Evolutionary conservation across 2,888 invertebrate species (phyloP).

Genomic region (Itoplectis maculator): DNA sequence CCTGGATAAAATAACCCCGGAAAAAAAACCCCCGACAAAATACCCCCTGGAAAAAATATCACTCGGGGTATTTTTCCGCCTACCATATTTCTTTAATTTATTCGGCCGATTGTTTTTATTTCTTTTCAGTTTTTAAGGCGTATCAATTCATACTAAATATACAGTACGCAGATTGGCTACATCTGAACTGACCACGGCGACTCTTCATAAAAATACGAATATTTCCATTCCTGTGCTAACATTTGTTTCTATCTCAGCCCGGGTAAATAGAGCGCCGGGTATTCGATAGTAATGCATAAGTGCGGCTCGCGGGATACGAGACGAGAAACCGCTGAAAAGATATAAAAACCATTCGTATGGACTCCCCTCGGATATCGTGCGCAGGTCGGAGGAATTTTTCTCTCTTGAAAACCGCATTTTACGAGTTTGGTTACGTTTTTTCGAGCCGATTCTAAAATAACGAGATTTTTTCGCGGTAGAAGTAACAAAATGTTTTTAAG

Average conservation of each 20-base stretch:
- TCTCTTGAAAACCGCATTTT: background rate
- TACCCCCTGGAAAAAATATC: too few relatives aligned
- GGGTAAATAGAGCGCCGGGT: background rate
- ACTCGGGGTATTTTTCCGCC: too few relatives aligned
- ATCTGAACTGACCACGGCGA: background rate
- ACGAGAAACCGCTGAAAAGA: background rate
- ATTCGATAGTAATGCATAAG: background rate
- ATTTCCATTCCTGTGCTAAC: background rate
- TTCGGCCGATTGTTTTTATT: too few relatives aligned
- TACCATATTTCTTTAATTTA: too few relatives aligned
- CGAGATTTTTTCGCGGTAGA: background rate
- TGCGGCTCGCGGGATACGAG: too few relatives aligned
- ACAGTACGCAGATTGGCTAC: too few relatives aligned
- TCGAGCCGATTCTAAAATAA: background rate
- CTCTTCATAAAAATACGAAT: background rate
- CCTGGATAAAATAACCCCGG: too few relatives aligned
- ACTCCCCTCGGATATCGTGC: background rate
- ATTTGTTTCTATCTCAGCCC: background rate
- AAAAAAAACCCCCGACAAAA: too few relatives aligned
- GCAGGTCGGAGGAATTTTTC: background rate
- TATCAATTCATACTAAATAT: too few relatives aligned
- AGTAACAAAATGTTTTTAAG: background rate
- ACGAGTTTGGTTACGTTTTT: background rate
- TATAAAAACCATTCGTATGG: background rate
- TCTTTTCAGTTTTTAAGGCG: too few relatives aligned